Evolutionary conservation across 2,113 vertebrate species (phyloP), one percentile per base, ranked within the genome.

Genomic region (Hypocryptadius cinnamomeus): DNA sequence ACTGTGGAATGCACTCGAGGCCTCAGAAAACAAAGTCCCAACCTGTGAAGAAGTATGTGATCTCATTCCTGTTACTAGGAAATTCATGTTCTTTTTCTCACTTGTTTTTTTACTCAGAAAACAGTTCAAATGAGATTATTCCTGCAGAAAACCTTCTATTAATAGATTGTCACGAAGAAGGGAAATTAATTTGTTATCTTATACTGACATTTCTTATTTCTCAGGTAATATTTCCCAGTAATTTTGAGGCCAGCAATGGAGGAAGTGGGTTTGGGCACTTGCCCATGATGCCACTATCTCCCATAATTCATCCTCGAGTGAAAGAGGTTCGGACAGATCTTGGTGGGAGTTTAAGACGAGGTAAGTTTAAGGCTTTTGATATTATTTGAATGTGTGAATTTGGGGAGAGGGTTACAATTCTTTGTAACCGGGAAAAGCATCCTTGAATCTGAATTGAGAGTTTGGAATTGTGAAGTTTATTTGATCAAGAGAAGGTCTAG

Each of bases 291-390:
- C 98, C 99, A 7, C 69, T 98, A 15, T 99, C 99, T 76, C 99
- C 99, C 15, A 98, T 99, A 89, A 95, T 99, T 86, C 99, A 99
- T 89, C 99, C 99, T 44, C 98, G 99, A 44, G 98, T 99, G n/a
- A 98, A 99, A 76, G 99, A 99, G 97, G 98, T 99, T 96, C 97
- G 99, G 35, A 98, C 98, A 5, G 98, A 98, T 53, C 91, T 98
- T 84, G 98, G 98, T 70, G 98, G 98, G 37, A 98, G 95, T 79
- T 96, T 98, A n/a, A 98, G 98, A 78, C 98, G 98, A 94, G 99
- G 98, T 98, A 95, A 15, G 96, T 96, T 90, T 37, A 74, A 48
- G 35, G 44, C 14, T 93, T 83, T 47, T 79, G 27, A 7, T 61
- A 2, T 2, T 18, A 25, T 61, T 50, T 48, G 31, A 48, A 24